Evolutionary conservation across 2,888 invertebrate genomes (phyloP).

Genomic region (Amiota mariae): DNA sequence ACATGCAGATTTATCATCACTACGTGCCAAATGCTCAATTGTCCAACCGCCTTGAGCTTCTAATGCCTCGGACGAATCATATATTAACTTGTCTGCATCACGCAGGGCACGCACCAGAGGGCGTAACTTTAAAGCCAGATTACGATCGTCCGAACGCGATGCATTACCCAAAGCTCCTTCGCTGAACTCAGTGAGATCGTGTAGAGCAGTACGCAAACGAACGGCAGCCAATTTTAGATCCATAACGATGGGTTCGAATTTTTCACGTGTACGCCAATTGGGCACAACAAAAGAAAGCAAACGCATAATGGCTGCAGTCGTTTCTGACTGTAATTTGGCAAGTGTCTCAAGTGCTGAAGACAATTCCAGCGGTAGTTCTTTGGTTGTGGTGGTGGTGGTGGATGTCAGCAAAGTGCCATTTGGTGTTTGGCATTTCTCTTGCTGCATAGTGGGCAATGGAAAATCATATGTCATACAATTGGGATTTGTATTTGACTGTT

Average conservation of each 20-base stretch:
- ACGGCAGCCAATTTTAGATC: conserved; percentile 88
- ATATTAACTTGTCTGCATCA: conserved; percentile 86
- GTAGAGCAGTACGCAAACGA: conserved; percentile 84
- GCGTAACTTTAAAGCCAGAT: conserved; percentile 82
- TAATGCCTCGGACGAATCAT: conserved; percentile 83
- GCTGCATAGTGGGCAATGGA: conserved; percentile 73
- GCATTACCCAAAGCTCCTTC: conserved; percentile 92
- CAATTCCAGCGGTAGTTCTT: conserved; percentile 83
- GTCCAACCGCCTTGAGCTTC: conserved; percentile 88
- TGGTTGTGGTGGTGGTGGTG: conserved; percentile 56
- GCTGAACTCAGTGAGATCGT: conserved; percentile 91
- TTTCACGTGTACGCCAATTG: conserved; percentile 87
- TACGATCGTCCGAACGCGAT: conserved; percentile 86
- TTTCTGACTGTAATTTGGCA: conserved; percentile 84
- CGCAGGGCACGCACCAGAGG: conserved; percentile 86
- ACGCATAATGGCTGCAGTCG: conserved; percentile 86
- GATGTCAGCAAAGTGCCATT: conserved; percentile 35
- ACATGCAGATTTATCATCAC: conserved; percentile 71
- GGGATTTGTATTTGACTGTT: conserved; percentile 44
- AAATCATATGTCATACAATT: conserved; percentile 77
- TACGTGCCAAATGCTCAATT: conserved; percentile 77
- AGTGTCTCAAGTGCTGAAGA: conserved; percentile 84
- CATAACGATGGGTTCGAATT: conserved; percentile 84
- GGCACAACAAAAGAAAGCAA: conserved; percentile 85
- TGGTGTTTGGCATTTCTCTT: conserved; percentile 59